Evolutionary conservation across 2,888 invertebrate genomes (phyloP).

Genomic region (Temnothorax rugatulus): DNA sequence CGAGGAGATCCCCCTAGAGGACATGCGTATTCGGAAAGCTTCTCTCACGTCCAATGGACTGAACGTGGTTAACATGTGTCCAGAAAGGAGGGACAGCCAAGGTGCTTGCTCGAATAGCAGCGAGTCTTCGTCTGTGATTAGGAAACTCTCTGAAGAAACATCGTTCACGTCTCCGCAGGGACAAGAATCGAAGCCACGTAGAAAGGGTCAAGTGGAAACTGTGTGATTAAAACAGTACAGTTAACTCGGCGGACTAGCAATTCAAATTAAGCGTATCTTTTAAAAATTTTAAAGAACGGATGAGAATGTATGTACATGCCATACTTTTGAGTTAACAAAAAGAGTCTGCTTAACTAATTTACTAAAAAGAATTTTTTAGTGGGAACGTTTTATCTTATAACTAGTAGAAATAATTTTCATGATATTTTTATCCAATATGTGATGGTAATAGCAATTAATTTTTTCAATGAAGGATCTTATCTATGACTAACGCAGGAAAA

Average conservation of each 20-base stretch:
- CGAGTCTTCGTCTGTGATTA: constrained; percentile 67
- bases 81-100: constrained; percentile 70
- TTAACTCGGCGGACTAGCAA: not conserved
- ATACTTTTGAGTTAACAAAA: constrained; percentile 44
- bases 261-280: constrained; percentile 32
- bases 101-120: constrained; percentile 61
- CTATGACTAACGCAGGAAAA: not conserved
- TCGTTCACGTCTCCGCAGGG: constrained; percentile 91
- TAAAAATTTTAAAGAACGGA: constrained; percentile 25
- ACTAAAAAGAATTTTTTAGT: constrained; percentile 54
- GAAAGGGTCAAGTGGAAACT: constrained; percentile 89
- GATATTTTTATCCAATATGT: constrained; percentile 28
- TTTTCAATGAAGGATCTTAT: constrained; percentile 4
- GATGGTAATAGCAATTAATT: not conserved
- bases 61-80: constrained; percentile 57
- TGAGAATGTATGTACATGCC: constrained; percentile 49
- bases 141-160: constrained; percentile 90
- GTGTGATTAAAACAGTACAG: constrained; percentile 86
- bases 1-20: constrained; percentile 93
- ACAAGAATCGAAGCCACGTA: constrained; percentile 86
- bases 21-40: constrained; percentile 88
- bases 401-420: constrained; percentile 39
- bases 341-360: constrained; percentile 40
- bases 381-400: constrained; percentile 51
- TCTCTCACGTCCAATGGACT: constrained; percentile 79